Evolutionary conservation across 23 tunicate species (phyloP).

Genomic region (Trididemnum clinides): DNA sequence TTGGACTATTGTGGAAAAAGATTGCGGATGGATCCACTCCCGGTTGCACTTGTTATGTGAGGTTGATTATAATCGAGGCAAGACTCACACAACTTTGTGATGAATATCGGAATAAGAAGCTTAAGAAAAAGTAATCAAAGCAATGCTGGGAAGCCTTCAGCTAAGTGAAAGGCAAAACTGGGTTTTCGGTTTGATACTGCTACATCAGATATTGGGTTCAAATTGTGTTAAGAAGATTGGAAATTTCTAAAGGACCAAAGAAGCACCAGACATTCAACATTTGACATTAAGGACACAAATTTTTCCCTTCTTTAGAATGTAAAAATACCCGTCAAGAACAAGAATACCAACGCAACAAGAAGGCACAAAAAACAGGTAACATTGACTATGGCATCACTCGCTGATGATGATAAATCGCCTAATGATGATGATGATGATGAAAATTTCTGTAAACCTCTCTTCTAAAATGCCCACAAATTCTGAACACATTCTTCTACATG

Average conservation of each 20-base stretch:
- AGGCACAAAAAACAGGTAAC: background rate
- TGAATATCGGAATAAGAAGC: background rate
- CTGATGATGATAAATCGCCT: too few species aligned
- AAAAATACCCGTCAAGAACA: background rate
- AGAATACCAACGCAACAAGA: background rate
- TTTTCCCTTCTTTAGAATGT: background rate
- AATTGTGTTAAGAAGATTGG: background rate
- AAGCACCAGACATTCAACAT: background rate
- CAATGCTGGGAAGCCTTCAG: background rate
- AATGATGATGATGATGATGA: background rate
- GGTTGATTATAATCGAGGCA: background rate
- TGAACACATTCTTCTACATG: background rate
- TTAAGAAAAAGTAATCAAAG: background rate
- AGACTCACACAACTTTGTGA: background rate
- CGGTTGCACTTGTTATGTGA: background rate
- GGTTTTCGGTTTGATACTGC: conserved; percentile 2
- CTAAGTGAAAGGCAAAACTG: background rate
- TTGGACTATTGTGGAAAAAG: conserved; percentile 1
- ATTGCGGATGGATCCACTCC: background rate
- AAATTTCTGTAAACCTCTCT: background rate
- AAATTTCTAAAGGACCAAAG: background rate
- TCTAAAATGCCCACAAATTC: background rate
- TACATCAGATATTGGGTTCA: background rate
- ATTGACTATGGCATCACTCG: background rate
- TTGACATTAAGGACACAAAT: background rate